Evolutionary conservation across 2,113 vertebrate species (phyloP), one percentile per base, ranked within the genome.

Genomic region (Natator depressus): DNA sequence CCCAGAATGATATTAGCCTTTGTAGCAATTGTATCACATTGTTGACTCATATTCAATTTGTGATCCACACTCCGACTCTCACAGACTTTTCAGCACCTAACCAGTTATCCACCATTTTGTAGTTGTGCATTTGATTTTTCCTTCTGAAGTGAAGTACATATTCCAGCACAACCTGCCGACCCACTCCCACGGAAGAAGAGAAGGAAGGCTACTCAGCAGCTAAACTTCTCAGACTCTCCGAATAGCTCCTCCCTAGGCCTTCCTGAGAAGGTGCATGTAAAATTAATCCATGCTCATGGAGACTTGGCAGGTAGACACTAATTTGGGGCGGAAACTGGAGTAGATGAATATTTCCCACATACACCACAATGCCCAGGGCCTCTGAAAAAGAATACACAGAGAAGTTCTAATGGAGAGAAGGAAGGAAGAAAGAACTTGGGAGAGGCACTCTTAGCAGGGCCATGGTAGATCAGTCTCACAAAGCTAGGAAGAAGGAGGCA

Each of bases 401-500:
- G 50, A 14, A 79, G 1, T 76, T 50, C 38, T n/a, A 50, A 47
- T 42, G 54, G 0, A 24, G 38, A 87, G 84, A 72, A 47, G 49
- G 84, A 72, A 47, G 49, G 57, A 35, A 65, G 51, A 38, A 4
- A 86, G 76, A 89, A 25, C 14, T 80, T 7, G 59, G 59, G 20
- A 82, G 50, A 50, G 54, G 24, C 2, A 55, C 31, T 13, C 42
- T 62, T 51, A 29, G 78, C 51, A 82, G 59, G 55, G 13, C 42
- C 17, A 7, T 1, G 6, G 7, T 20, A 89, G 2, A 0, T 50
- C 80, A n/a, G 50, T 20, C 17, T 51, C 47, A 35, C 16, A 8
- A 35, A 53, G 31, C 31, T 81, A 7, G 78, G 25, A 29, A 29
- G 29, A 27, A 5, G 29, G 29, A 8, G 27, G 78, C 49, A 35